Percentiles rank a stretch among this genome's conserved stretches.
Evolutionary conservation across 1,140 invertebrate species (phyloP).

Genomic region (Aphidius ervi): DNA sequence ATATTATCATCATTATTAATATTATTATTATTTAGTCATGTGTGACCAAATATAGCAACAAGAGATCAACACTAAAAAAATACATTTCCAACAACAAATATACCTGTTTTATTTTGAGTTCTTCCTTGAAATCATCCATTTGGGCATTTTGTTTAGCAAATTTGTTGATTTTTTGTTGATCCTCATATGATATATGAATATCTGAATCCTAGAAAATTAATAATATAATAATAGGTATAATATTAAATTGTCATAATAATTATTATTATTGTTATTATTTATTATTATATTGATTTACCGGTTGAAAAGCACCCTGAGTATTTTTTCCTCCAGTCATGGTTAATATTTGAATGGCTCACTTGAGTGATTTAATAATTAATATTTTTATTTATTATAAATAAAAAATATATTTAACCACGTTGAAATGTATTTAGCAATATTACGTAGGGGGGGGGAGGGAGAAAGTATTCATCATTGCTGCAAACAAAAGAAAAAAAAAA

Average conservation of each 20-base stretch:
- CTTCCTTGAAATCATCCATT: constrained; percentile 85
- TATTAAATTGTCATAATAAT: constrained; percentile 19
- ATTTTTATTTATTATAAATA: no score
- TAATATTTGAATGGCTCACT: background rate
- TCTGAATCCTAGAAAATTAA: constrained; percentile 69
- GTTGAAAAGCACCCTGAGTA: constrained; percentile 41
- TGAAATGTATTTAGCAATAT: no score
- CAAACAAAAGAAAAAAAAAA: no score
- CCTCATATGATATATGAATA: constrained; percentile 91
- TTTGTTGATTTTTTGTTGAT: constrained; percentile 96
- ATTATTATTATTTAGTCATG: background rate
- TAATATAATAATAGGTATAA: constrained; percentile 16
- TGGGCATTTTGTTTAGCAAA: constrained; percentile 91
- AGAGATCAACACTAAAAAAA: background rate
- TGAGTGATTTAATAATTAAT: no score
- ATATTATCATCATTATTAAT: no score
- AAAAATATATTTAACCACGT: no score
- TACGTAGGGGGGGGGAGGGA: no score
- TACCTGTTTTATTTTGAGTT: constrained; percentile 79
- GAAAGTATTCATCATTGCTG: no score
- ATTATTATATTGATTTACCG: constrained; percentile 30
- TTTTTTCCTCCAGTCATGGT: constrained; percentile 43
- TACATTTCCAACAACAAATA: no score
- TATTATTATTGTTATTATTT: no score
- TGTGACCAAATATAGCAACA: constrained; percentile 20